A percentile compares a stretch with the other conserved stretches of the same genome.
Conservation (phyloP, 2,888 invertebrate species). For the Drosophila testacea region DNA sequence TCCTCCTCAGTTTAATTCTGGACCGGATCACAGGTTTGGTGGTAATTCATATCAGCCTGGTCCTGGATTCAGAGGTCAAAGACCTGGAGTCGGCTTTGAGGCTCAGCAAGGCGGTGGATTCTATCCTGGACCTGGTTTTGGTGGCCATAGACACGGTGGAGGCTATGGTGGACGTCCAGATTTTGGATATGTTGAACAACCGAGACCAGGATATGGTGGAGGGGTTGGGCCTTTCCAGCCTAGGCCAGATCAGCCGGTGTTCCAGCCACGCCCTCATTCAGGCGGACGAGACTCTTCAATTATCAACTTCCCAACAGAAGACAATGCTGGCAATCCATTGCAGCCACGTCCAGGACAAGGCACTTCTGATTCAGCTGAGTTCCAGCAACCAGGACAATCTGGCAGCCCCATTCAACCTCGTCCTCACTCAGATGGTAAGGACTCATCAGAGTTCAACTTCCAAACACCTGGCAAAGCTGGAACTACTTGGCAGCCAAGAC, state of each 20-base stretch:
- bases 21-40: not conserved
- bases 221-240: not conserved
- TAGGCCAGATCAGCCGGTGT: not conserved
- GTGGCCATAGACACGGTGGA: slow-evolving; percentile 5
- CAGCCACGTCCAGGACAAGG: slow-evolving; percentile 4
- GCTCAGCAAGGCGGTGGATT: not conserved
- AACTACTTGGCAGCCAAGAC: not conserved
- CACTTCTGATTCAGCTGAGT: not conserved
- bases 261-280: slow-evolving; percentile 26
- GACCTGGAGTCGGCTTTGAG: not conserved
- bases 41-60: slow-evolving; percentile 2
- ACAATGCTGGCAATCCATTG: not conserved
- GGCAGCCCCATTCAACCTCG: slow-evolving; percentile 18
- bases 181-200: not conserved
- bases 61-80: slow-evolving; percentile 1
- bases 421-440: not conserved
- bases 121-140: not conserved
- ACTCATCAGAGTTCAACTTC: not conserved
- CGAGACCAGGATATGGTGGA: slow-evolving; percentile 2
- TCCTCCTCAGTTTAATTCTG: not conserved
- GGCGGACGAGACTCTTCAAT: not conserved
- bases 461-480: not conserved
- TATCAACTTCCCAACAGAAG: not conserved
- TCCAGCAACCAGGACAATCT: slow-evolving; percentile 7
- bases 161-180: not conserved